Base-by-base conservation (phyloP, 2,888 invertebrate species). In the Hypena proboscidalis region DNA sequence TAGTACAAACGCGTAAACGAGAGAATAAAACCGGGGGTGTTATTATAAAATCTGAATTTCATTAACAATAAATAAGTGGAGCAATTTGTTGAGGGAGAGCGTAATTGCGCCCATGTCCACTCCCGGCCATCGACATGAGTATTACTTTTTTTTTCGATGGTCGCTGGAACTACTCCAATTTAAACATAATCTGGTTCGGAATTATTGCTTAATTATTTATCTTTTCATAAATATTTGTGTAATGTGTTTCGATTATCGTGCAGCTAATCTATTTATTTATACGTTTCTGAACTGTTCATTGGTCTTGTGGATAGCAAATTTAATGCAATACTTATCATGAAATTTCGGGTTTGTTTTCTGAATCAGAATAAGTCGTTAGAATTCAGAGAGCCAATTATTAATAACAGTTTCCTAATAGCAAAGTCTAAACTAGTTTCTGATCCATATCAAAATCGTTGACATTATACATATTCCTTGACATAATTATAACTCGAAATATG, bases 21-120 rank as follows among this genome's bases (percentile, higher is more conserved):
- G 70, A 65, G 54, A 53, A 69, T 76, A 72, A 75, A 79, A 73
- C 70, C 56, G 57, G 61, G 49, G 62, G 59, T 59, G 65, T 68
- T 80, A 74, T 79, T 81, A 78, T 78, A 77, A 76, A 79, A 80
- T 80, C 75, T 72, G 75, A 82, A 81, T 80, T 80, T 80, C 77
- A 80, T 81, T 82, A 79, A 71, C 74, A 69, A 76, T 80, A 79
- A 80, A 74, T 80, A 77, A 77, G 73, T 80, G 74, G 71, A 60
- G 62, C 74, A 78, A 80, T 80, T 81, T 79, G 77, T 80, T 55
- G 62, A 58, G 41, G 58, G 66, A 59, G 60, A 53, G 48, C 66
- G 67, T 80, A 80, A 80, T 80, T 77, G 71, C 72, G 59, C 40
- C 66, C 65, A 66, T 70, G 77, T 70, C 68, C 70, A 69, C 59